Evolutionary conservation across 2,888 invertebrate species (phyloP).

Genomic region (Sarcophaga variegata): DNA sequence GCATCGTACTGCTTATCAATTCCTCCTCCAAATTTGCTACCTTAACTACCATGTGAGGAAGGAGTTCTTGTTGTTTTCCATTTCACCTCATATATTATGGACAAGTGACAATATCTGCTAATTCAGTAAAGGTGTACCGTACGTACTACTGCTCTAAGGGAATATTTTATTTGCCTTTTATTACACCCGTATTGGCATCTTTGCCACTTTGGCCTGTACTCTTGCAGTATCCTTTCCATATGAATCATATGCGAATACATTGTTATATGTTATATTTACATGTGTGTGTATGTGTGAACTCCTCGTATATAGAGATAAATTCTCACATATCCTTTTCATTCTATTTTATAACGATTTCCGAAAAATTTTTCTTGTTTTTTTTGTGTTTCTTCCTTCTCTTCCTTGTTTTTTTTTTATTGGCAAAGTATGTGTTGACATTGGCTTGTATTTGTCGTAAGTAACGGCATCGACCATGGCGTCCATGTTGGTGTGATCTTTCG

Average conservation of each 20-base stretch:
- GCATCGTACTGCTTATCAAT: no score
- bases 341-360: conserved; percentile 17
- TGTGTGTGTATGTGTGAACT: no score
- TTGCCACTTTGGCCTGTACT: neutral
- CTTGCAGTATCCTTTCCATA: conserved; percentile 16
- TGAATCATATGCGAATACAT: neutral
- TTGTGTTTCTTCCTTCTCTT: neutral
- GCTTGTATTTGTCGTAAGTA: conserved; percentile 81
- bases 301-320: neutral
- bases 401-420: conserved; percentile 70
- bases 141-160: neutral
- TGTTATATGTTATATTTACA: no score
- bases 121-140: conserved; percentile 15
- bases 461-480: conserved; percentile 76
- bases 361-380: neutral
- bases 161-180: conserved; percentile 18
- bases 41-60: no score
- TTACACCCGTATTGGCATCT: neutral
- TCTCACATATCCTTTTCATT: conserved; percentile 48
- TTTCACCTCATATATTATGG: conserved; percentile 33
- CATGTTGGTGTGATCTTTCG: conserved; percentile 65
- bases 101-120: conserved; percentile 32
- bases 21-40: no score
- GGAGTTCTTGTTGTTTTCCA: neutral
- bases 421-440: conserved; percentile 81